Conservation (phyloP, 2,797 vertebrate species). For the Myripristis murdjan region DNA sequence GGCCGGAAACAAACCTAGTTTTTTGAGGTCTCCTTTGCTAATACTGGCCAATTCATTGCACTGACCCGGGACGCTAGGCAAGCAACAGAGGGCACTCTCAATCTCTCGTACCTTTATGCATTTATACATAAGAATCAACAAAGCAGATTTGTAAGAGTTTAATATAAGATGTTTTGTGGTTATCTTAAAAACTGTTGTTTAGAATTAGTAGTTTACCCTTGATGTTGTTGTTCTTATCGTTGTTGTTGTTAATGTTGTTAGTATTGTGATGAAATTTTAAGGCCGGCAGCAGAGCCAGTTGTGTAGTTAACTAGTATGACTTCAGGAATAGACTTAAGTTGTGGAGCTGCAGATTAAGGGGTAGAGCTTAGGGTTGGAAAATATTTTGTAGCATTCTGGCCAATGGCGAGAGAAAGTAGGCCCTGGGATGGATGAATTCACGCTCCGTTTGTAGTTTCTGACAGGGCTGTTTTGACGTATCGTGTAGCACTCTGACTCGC, state of each 20-base stretch:
- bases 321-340: slow-evolving; percentile 75
- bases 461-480: slow-evolving; percentile 33
- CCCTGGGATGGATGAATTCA: slow-evolving; percentile 61
- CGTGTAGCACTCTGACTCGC: slow-evolving; percentile 58
- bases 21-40: slow-evolving; percentile 66
- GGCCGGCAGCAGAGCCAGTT: slow-evolving; percentile 74
- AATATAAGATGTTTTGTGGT: slow-evolving; percentile 89
- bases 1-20: slow-evolving; percentile 59
- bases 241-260: slow-evolving; percentile 80
- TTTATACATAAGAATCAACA: slow-evolving; percentile 88
- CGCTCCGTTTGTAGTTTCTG: slow-evolving; percentile 59
- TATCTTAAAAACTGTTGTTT: slow-evolving; percentile 82
- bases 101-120: slow-evolving; percentile 88
- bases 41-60: slow-evolving; percentile 80
- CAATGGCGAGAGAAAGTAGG: slow-evolving; percentile 53
- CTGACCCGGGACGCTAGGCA: slow-evolving; percentile 84
- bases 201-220: slow-evolving; percentile 80
- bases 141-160: slow-evolving; percentile 91
- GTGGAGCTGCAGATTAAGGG: slow-evolving; percentile 61
- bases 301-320: slow-evolving; percentile 69
- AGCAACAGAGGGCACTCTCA: slow-evolving; percentile 84
- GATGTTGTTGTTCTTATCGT: slow-evolving; percentile 73
- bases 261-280: slow-evolving; percentile 81
- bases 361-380: slow-evolving; percentile 55
- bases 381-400: slow-evolving; percentile 78